A percentile compares a stretch with the other conserved stretches of the same genome.
phyloP scores from a whole-genome alignment of 2,888 invertebrate species.

The Melanotus villosus region DNA sequence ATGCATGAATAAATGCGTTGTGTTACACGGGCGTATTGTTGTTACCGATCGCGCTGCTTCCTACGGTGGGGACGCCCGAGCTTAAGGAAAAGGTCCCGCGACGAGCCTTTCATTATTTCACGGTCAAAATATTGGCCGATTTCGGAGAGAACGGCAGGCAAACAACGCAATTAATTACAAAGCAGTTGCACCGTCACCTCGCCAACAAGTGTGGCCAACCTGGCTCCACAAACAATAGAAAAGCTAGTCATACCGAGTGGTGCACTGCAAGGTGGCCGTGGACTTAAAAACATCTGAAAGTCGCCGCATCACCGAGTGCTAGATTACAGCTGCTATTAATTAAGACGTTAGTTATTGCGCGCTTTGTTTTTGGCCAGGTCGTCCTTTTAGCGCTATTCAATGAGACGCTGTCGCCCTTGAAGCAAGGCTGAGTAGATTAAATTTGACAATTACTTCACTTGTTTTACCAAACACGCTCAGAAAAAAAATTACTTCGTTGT shows the following conservation, averaged over 20 bases:
- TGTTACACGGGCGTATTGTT: conserved; percentile 19
- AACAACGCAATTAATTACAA: conserved; percentile 47
- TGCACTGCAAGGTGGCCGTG: conserved; percentile 39
- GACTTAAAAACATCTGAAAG: conserved; percentile 34
- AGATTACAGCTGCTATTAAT: conserved; percentile 40
- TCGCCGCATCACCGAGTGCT: conserved; percentile 28
- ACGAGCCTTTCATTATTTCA: conserved; percentile 25
- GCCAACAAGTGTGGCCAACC: no score
- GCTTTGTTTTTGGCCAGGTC: no score
- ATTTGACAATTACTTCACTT: no score
- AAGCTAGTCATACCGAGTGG: conserved; percentile 40
- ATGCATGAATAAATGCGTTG: conserved; percentile 36
- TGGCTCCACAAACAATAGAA: conserved; percentile 41
- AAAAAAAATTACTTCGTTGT: no score
- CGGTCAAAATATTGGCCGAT: conserved; percentile 44
- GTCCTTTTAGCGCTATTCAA: no score
- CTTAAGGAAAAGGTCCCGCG: neutral
- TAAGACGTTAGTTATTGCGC: conserved; percentile 25
- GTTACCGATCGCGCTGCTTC: neutral
- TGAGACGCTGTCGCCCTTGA: no score
- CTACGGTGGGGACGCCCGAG: neutral
- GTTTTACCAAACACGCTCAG: no score
- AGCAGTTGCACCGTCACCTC: conserved; percentile 48
- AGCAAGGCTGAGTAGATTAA: no score
- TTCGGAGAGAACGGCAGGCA: conserved; percentile 27